These are phyloP conservation scores for Hylaeus volcanicus DNA, from an alignment of 1,140 invertebrate genomes.

Conservation along the genomic window DNA sequence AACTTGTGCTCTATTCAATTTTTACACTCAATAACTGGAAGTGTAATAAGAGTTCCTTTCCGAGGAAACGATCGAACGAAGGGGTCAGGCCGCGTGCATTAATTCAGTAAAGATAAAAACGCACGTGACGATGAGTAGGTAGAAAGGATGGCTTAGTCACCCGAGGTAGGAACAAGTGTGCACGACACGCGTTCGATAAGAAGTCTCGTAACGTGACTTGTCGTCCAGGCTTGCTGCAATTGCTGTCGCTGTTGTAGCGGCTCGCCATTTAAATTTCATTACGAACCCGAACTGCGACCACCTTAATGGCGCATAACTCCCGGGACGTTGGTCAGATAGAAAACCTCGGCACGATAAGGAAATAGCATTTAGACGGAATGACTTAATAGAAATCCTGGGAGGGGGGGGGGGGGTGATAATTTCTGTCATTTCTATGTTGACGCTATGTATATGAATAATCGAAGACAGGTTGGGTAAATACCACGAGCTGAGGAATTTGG, in stretches of 20 bases:
- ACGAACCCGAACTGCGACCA: conserved; percentile 44
- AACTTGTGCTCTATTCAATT: too few species aligned
- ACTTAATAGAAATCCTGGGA: conserved; percentile 26
- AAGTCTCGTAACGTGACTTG: conserved; percentile 51
- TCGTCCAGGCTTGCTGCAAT: conserved; percentile 37
- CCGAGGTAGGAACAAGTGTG: conserved; percentile 18
- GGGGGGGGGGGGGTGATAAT: too few species aligned
- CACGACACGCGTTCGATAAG: conserved; percentile 66
- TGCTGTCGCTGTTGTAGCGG: conserved; percentile 29
- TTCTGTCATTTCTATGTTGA: too few species aligned
- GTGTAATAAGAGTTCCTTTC: neutral
- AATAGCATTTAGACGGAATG: conserved; percentile 1
- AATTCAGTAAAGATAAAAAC: conserved; percentile 29
- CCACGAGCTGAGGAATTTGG: too few species aligned
- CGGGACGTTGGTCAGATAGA: conserved; percentile 13
- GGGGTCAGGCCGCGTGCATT: conserved; percentile 2
- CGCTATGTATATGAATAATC: too few species aligned
- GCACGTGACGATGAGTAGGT: conserved; percentile 51
- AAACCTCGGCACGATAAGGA: conserved; percentile 1
- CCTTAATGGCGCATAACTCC: conserved; percentile 34
- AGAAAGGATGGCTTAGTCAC: conserved; percentile 64
- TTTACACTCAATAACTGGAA: too few species aligned
- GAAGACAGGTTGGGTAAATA: too few species aligned
- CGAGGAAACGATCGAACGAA: neutral
- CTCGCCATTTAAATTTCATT: conserved; percentile 69